Evolutionary conservation across 2,888 invertebrate species (phyloP).

Genomic region (Dinocampus coccinellae): DNA sequence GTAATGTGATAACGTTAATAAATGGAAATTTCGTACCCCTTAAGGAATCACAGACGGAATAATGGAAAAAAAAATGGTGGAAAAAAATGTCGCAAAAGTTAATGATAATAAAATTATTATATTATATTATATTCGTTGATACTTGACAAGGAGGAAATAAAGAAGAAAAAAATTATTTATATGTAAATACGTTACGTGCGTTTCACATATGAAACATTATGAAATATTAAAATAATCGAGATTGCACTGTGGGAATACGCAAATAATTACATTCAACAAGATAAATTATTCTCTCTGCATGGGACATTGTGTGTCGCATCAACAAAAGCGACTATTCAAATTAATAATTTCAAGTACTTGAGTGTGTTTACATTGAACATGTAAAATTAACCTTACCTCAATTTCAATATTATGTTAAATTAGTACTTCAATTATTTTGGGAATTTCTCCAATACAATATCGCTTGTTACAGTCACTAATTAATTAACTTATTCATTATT

Average conservation of each 20-base stretch:
- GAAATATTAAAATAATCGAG: constrained; percentile 35
- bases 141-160: neutral
- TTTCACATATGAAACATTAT: constrained; percentile 20
- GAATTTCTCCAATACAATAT: too few species aligned
- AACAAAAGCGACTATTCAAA: neutral
- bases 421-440: too few species aligned
- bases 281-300: constrained; percentile 58
- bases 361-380: too few species aligned
- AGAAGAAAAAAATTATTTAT: neutral
- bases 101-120: constrained; percentile 66
- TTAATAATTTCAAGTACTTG: neutral
- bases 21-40: constrained; percentile 45
- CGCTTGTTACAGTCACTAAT: too few species aligned
- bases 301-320: neutral
- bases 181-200: neutral
- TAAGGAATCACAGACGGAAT: constrained; percentile 27
- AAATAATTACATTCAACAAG: constrained; percentile 35
- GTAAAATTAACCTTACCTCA: too few species aligned
- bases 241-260: constrained; percentile 24
- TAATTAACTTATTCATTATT: too few species aligned
- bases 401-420: too few species aligned
- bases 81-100: constrained; percentile 58
- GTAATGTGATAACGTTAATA: constrained; percentile 32
- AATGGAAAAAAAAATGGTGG: constrained; percentile 31
- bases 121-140: constrained; percentile 56